Conservation (phyloP, 1,140 invertebrate genomes). For the Drosophila ohnishii region DNA sequence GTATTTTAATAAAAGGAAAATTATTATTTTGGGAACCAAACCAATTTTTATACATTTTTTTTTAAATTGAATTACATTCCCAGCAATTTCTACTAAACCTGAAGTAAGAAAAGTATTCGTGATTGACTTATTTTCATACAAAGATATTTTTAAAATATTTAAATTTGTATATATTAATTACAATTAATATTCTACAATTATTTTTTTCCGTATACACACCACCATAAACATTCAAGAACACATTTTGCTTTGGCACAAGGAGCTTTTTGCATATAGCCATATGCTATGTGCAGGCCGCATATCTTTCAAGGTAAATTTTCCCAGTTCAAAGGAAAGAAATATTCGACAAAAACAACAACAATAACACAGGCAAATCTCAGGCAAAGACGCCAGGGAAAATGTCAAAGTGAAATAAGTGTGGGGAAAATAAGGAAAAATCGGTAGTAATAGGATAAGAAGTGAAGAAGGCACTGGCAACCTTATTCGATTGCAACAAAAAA, state of each 20-base stretch:
- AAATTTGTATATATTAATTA: too few species aligned
- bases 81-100: not conserved
- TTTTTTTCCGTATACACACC: conserved; percentile 11
- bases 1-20: too few species aligned
- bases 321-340: conserved; percentile 62
- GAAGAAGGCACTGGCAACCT: conserved; percentile 7
- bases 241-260: conserved; percentile 2
- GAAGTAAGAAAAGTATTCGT: not conserved
- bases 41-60: not conserved
- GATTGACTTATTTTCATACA: not conserved
- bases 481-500: conserved; percentile 23
- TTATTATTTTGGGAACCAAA: not conserved
- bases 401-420: conserved; percentile 25
- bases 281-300: conserved; percentile 24
- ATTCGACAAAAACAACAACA: conserved; percentile 33
- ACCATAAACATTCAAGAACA: conserved; percentile 8
- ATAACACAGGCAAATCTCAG: conserved; percentile 15
- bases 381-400: conserved; percentile 12
- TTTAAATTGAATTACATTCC: not conserved
- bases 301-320: conserved; percentile 54
- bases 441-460: conserved; percentile 4
- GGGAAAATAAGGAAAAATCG: conserved; percentile 10
- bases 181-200: not conserved
- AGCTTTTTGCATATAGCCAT: conserved; percentile 18
- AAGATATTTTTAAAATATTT: not conserved